Evolutionary conservation across 2,888 invertebrate species (phyloP).

Genomic region (Orthonevra nobilis): DNA sequence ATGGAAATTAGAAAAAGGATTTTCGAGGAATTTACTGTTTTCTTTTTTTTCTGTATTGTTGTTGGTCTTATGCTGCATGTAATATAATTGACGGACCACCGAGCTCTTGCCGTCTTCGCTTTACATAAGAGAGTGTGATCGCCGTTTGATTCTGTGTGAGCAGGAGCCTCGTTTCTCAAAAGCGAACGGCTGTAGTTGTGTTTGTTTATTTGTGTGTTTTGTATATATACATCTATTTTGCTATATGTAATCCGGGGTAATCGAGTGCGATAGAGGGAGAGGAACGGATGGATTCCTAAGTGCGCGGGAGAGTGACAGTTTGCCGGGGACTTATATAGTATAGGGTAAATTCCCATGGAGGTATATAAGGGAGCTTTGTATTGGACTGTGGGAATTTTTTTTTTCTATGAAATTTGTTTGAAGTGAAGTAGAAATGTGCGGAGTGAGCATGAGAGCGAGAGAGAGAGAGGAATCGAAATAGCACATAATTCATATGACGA

Average conservation of each 20-base stretch:
- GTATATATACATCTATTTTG: not conserved
- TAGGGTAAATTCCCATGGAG: slow-evolving; percentile 46
- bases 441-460: slow-evolving; percentile 25
- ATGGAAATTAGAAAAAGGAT: slow-evolving; percentile 37
- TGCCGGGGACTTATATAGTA: slow-evolving; percentile 39
- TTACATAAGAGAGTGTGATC: slow-evolving; percentile 80
- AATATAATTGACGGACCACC: slow-evolving; percentile 68
- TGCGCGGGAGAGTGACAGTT: slow-evolving; percentile 35
- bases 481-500: slow-evolving; percentile 70
- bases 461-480: slow-evolving; percentile 67
- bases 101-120: slow-evolving; percentile 78
- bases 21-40: no score
- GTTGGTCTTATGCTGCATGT: slow-evolving; percentile 71
- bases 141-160: slow-evolving; percentile 74
- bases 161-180: slow-evolving; percentile 60
- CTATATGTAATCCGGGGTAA: slow-evolving; percentile 28
- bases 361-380: slow-evolving; percentile 60
- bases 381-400: slow-evolving; percentile 51
- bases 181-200: not conserved
- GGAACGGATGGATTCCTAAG: not conserved
- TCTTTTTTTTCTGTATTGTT: slow-evolving; percentile 61
- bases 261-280: slow-evolving; percentile 17
- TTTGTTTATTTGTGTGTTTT: not conserved
- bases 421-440: slow-evolving; percentile 26
- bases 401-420: slow-evolving; percentile 59